Base-by-base conservation (phyloP, 2,888 invertebrate species). In the Synanthedon myopaeformis region DNA sequence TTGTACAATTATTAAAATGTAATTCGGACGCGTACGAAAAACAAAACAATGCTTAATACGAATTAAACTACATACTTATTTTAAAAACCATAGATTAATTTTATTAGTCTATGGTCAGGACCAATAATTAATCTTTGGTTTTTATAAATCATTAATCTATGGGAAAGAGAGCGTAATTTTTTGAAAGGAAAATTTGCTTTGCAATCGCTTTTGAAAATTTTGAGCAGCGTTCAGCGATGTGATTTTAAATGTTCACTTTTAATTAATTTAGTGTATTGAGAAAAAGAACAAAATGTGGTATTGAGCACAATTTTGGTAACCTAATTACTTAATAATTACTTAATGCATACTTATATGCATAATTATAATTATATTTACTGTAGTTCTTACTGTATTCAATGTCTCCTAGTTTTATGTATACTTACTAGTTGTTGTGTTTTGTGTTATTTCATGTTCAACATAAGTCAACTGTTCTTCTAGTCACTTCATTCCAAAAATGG, bases 271-370 rank as follows among this genome's bases (percentile, higher is more conserved):
- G 62, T 60, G 58, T 56, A 66, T 67, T 68, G 60, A 69, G 69
- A 67, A 59, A 57, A 61, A 61, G 61, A 61, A 61, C 61, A 57
- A 65, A 60, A 61, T 64, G 63, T 64, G 61, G 65, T 61, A 65
- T 60, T 63, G 73, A 74, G 85, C 85, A 86, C 86, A 85, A 85
- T 76, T 76, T 77, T 79, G 79, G 76, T 73, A 70, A 72, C 72
- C 63, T 63, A 72, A 71, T 68, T 72, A 70, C 64, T 23, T 23
- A 23, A 23, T 23, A 23, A 23, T 23, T 23, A 23, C 23, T 23
- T 23, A 23, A 23, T 23, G 23, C 23, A 23, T 23, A 23, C 4
- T 23, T 23, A 8, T 28, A 28, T 28, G 28, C 35, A 35, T 35
- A 61, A 59, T 60, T 63, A 62, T 66, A n/a, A n/a, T n/a, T n/a